Evolutionary conservation across 2,113 vertebrate genomes (phyloP).

Genomic region (Spermophilus dauricus): DNA sequence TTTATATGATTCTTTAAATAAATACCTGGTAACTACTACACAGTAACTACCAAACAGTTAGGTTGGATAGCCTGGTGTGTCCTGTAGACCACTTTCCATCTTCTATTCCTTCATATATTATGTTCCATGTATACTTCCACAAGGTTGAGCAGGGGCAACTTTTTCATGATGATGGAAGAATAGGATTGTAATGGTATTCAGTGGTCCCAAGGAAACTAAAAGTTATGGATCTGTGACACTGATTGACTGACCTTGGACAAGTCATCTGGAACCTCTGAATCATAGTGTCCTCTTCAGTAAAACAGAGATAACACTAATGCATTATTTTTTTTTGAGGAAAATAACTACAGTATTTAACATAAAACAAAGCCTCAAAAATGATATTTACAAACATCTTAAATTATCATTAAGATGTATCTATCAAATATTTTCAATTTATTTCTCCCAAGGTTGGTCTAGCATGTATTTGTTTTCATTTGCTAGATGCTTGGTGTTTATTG

Average conservation of each 20-base stretch:
- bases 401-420: background rate
- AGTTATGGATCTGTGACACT: background rate
- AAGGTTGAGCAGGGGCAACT: background rate
- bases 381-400: background rate
- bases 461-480: background rate
- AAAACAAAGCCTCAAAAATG: background rate
- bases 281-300: background rate
- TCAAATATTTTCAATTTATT: background rate
- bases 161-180: background rate
- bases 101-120: background rate
- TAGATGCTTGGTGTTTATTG: background rate
- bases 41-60: background rate
- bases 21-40: background rate
- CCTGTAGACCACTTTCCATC: background rate
- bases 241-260: background rate
- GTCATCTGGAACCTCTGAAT: background rate
- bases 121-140: background rate
- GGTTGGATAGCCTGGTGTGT: fast-evolving
- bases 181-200: background rate
- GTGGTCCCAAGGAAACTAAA: background rate
- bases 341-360: background rate
- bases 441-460: background rate
- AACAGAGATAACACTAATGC: background rate
- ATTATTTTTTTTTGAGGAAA: background rate
- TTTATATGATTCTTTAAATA: background rate